Base-by-base conservation (phyloP, 2,113 vertebrate genomes). In the Pagrus major region DNA sequence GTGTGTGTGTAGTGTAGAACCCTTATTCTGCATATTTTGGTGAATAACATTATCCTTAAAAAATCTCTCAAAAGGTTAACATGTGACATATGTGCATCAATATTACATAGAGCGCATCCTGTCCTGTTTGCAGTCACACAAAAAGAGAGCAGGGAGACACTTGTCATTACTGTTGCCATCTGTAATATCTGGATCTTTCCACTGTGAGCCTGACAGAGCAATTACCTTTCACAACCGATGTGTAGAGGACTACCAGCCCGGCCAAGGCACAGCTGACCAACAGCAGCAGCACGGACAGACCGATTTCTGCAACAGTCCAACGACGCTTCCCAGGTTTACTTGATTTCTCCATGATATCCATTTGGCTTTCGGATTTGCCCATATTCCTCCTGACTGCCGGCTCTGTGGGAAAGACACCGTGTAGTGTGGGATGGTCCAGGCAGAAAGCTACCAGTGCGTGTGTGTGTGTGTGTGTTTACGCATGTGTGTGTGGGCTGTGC, bases 331-430 rank as follows among this genome's bases (percentile, higher is more conserved):
- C 94, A 0, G 94, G 58, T 90, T 92, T 95, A 74, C 92, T 90
- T 21, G 96, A 95, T 93, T 95, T 96, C 94, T 98, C 97, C 96
- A 96, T 96, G 89, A 96, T 96, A 86, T 97, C 96, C 96, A 95
- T 96, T 54, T 97, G 96, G 76, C 96, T 97, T 93, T 97, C 96
- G 0, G 97, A 96, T 94, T 97, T 97, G 93, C 96, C 96, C 97
- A 97, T 97, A 91, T 88, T 91, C 94, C 92, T 96, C 96, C 78
- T 82, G 78, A 91, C 84, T 80, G 79, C 77, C 85, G 71, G 78
- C 83, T 90, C 86, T 91, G 88, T 63, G 51, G 74, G 67, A 83
- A 69, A 89, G 78, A 78, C 81, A 87, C 78, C 9, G 64, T 85
- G 63, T 51, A 88, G 87, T 88, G 88, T 89, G 76, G 84, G 83